Evolutionary conservation across 1,140 invertebrate genomes (phyloP).

Genomic region (Nixonia krombeini): DNA sequence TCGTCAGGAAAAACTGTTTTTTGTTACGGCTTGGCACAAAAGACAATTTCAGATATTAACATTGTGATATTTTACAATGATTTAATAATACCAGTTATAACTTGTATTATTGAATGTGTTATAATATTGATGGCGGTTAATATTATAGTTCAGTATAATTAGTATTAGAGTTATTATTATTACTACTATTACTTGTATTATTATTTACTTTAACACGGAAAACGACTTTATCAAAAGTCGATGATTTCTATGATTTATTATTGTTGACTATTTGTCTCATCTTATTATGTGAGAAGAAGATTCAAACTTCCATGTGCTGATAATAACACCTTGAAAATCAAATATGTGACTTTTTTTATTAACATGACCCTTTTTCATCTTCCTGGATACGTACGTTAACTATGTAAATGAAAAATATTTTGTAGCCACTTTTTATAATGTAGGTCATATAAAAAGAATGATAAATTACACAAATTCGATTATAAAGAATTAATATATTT

Average conservation of each 20-base stretch:
- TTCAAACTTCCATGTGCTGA: slow-evolving; percentile 69
- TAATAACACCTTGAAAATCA: slow-evolving; percentile 66
- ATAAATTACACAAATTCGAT: too few species aligned
- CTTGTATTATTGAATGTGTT: slow-evolving; percentile 58
- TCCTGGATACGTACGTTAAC: too few species aligned
- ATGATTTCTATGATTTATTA: slow-evolving; percentile 50
- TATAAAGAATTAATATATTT: too few species aligned
- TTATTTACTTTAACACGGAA: slow-evolving; percentile 16
- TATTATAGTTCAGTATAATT: slow-evolving; percentile 45
- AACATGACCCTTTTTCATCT: neutral
- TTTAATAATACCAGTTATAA: slow-evolving; percentile 58
- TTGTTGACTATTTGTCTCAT: slow-evolving; percentile 56
- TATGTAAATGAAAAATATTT: too few species aligned
- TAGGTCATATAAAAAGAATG: too few species aligned
- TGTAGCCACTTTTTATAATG: too few species aligned
- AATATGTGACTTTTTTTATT: neutral
- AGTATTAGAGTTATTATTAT: slow-evolving; percentile 31
- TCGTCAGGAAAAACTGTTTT: slow-evolving; percentile 40
- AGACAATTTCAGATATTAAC: slow-evolving; percentile 56
- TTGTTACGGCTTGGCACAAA: slow-evolving; percentile 49
- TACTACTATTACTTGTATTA: slow-evolving; percentile 4
- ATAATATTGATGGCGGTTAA: slow-evolving; percentile 52
- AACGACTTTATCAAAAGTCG: slow-evolving; percentile 7
- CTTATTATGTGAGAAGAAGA: slow-evolving; percentile 58
- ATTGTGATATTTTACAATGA: slow-evolving; percentile 71